Base-by-base conservation (phyloP, 2,113 vertebrate species). In the Laterallus jamaicensis region DNA sequence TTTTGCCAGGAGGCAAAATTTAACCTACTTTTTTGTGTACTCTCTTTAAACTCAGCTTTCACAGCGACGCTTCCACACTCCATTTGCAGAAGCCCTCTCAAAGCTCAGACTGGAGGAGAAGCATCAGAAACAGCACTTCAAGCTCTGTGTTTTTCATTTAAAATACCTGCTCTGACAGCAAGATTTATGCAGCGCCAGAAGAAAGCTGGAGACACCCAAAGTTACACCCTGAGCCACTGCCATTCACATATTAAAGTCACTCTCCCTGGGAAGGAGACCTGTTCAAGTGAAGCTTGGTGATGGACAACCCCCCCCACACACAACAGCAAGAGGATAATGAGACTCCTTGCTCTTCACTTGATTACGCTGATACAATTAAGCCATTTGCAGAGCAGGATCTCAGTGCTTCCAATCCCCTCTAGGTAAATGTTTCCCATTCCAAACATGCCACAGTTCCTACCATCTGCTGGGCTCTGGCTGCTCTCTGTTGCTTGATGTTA, bases 311-410 rank as follows among this genome's bases (percentile, higher is more conserved):
- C 74, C 80, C 8, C 37, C 47, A 35, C 35, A 35, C 35, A 35
- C 6, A 74, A 47, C 47, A 94, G 74, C 69, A 40, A 63, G 67
- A 82, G 35, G 56, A 93, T 37, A 88, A 63, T 3, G 21, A 84
- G 68, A 70, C 49, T 86, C 74, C 94, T 86, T 47, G 32, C 73
- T 87, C 84, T 95, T 81, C 88, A 88, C 94, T 94, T 92, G 92
- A 97, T 96, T 95, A 95, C 87, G 56, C 97, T 98, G 96, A 98
- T 98, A 97, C 97, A 98, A 98, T 98, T 98, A 98, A 97, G 96
- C 85, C 96, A 90, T 94, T 96, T 96, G 96, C 97, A 97, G 93
- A 97, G 93, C 93, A 92, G 78, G 79, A 93, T 95, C 97, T 96
- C 91, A 55, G 74, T 17, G 73, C 90, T 95, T 83, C 93, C 88